Conservation (phyloP, 2,797 vertebrate species). For the Myoxocephalus aenaeus region DNA sequence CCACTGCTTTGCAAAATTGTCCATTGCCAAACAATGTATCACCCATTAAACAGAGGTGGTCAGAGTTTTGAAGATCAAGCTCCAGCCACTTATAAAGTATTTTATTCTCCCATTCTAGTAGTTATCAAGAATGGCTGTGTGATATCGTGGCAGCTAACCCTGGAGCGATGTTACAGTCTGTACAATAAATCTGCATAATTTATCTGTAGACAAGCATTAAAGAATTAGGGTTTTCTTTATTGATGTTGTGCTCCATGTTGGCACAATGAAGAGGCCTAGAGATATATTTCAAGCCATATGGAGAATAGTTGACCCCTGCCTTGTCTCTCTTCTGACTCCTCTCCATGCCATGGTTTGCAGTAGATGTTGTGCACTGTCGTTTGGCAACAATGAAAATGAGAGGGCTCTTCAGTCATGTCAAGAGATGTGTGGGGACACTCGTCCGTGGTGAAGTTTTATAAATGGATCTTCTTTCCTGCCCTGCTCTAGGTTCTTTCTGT, state of each 20-base stretch:
- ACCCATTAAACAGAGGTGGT: neutral
- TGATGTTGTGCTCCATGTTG: conserved; percentile 36
- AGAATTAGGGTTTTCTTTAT: conserved; percentile 37
- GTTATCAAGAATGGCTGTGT: conserved; percentile 2
- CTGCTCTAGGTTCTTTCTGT: neutral
- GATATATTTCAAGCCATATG: conserved; percentile 28
- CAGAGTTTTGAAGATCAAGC: neutral
- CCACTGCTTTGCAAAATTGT: conserved; percentile 9
- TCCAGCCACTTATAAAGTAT: neutral
- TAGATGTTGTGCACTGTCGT: conserved; percentile 26
- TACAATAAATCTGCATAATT: conserved; percentile 61
- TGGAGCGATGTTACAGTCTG: conserved; percentile 15
- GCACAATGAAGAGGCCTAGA: conserved; percentile 20
- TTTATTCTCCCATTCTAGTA: conserved; percentile 4
- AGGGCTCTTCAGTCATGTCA: conserved; percentile 20
- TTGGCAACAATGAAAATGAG: conserved; percentile 36
- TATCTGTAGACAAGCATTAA: conserved; percentile 42
- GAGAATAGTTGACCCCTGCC: conserved; percentile 34
- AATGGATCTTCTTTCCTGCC: conserved; percentile 21
- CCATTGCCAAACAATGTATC: neutral
- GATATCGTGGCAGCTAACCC: conserved; percentile 16
- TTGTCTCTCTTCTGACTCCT: conserved; percentile 11
- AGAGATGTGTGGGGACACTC: conserved; percentile 14
- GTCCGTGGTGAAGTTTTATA: conserved; percentile 19
- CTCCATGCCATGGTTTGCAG: conserved; percentile 20